Evolutionary conservation across 1,140 invertebrate species (phyloP).

Genomic region (Rhopalosiphum maidis): DNA sequence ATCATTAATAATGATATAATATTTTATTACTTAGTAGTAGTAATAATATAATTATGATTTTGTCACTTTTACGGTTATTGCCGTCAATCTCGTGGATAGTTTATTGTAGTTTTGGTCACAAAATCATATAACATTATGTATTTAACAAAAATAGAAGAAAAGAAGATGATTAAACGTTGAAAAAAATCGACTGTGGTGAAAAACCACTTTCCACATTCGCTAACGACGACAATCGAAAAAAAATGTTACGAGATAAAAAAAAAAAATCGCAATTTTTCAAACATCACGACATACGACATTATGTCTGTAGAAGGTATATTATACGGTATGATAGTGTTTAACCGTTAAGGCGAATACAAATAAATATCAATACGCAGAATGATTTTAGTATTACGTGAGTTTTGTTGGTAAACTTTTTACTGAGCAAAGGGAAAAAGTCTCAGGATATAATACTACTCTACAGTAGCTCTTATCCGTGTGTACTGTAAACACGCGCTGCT

Average conservation of each 20-base stretch:
- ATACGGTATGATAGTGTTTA: not conserved
- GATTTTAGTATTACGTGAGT: not conserved
- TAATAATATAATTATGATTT: not conserved
- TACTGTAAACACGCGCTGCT: not conserved
- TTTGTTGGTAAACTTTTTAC: not conserved
- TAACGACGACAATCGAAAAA: not conserved
- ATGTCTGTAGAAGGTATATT: not conserved
- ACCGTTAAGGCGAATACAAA: not conserved
- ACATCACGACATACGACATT: not conserved
- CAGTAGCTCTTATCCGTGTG: not conserved
- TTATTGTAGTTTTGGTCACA: not conserved
- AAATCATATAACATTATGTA: not conserved
- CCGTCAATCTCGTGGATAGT: not conserved
- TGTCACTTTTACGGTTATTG: not conserved
- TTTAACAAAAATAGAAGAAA: not conserved
- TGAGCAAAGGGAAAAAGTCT: not conserved
- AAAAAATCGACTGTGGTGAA: not conserved
- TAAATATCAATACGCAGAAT: not conserved
- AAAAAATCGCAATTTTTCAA: not conserved
- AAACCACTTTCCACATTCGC: not conserved
- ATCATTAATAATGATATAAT: not conserved
- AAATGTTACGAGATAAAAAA: not conserved
- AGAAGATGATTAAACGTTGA: not conserved
- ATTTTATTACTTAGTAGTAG: not conserved
- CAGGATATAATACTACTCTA: not conserved